Percentiles rank a stretch among this genome's conserved stretches.
Evolutionary conservation across 2,797 vertebrate species (phyloP).

Genomic region (Argyrosomus regius): DNA sequence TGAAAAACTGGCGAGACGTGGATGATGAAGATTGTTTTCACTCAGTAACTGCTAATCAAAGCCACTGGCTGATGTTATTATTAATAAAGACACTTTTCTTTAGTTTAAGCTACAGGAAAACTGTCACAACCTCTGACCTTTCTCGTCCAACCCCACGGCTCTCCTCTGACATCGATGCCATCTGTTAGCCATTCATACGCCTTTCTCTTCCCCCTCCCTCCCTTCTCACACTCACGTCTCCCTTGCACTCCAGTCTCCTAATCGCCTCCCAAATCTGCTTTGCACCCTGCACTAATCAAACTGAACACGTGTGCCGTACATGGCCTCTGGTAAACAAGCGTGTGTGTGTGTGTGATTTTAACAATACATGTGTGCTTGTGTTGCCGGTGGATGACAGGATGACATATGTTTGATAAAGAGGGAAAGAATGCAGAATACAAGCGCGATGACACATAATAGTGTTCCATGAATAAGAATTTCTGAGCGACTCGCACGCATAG

Average conservation of each 20-base stretch:
- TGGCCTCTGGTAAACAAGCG: constrained; percentile 10
- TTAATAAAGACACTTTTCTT: constrained; percentile 22
- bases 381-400: constrained; percentile 18
- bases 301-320: constrained; percentile 18
- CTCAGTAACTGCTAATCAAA: constrained; percentile 45
- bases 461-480: constrained; percentile 38
- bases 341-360: constrained; percentile 7
- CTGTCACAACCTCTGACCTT: constrained; percentile 33
- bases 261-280: constrained; percentile 54
- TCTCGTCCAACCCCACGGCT: constrained; percentile 20
- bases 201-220: neutral
- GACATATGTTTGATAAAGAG: neutral
- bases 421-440: neutral
- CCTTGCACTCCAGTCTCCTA: constrained; percentile 18
- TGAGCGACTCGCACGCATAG: constrained; percentile 4
- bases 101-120: constrained; percentile 19
- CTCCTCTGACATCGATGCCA: constrained; percentile 39
- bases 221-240: constrained; percentile 12
- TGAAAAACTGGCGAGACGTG: neutral
- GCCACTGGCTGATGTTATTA: constrained; percentile 21
- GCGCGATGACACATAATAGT: constrained; percentile 27
- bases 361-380: neutral
- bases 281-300: constrained; percentile 32
- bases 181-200: constrained; percentile 33
- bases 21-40: constrained; percentile 23